phyloP scores from a whole-genome alignment of 2,113 vertebrate species.

The Apeltes quadracus region DNA sequence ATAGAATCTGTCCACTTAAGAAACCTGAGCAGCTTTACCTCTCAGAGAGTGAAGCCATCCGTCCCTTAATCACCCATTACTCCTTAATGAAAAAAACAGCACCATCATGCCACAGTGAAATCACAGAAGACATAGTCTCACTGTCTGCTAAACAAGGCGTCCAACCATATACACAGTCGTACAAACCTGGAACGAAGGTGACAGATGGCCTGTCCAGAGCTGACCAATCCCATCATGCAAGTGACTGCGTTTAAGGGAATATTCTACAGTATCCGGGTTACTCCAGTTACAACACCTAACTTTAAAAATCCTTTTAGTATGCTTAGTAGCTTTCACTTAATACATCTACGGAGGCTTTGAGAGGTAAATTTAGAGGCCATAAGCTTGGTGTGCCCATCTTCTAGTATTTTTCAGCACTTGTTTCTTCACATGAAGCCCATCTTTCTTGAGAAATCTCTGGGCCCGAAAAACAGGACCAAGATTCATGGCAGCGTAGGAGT shows the following conservation, averaged over 20 bases:
- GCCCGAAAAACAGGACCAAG: not conserved
- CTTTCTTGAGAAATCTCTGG: conserved; percentile 6
- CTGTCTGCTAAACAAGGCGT: conserved; percentile 33
- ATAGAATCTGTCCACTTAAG: not conserved
- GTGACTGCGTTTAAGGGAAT: conserved; percentile 36
- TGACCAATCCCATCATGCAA: conserved; percentile 18
- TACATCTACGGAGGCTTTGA: conserved; percentile 28
- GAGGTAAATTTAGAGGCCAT: conserved; percentile 28
- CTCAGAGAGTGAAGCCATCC: not conserved
- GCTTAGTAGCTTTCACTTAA: conserved; percentile 16
- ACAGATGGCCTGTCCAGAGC: conserved; percentile 50
- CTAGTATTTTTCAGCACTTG: conserved; percentile 13
- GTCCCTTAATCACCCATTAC: not conserved
- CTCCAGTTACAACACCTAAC: conserved; percentile 45
- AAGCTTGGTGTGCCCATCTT: not conserved
- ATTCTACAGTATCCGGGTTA: not conserved
- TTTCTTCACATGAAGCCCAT: conserved; percentile 9
- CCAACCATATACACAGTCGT: conserved; percentile 50
- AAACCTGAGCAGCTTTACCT: not conserved
- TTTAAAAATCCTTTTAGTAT: conserved; percentile 34
- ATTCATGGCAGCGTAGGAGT: not conserved
- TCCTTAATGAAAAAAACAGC: conserved; percentile 11
- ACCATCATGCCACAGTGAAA: conserved; percentile 18
- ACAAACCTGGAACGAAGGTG: too few species aligned
- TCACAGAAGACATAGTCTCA: conserved; percentile 19